A percentile compares a stretch with the other conserved stretches of the same genome.
Evolutionary conservation across 2,797 vertebrate species (phyloP).

Genomic region (Dromococcyx pavoninus): DNA sequence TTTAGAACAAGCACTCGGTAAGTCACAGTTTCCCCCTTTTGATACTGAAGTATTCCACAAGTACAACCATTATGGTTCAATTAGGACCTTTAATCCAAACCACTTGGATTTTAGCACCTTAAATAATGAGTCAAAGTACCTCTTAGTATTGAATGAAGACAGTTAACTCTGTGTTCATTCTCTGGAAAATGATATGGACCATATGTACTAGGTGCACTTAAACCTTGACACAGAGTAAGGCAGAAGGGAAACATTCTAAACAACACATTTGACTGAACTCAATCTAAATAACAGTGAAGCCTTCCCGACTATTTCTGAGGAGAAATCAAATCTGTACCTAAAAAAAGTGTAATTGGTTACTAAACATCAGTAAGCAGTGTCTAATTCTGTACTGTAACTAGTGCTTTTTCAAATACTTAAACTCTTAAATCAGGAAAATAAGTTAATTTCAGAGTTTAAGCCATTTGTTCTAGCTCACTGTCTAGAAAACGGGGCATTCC

Average conservation of each 20-base stretch:
- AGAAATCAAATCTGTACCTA: not conserved
- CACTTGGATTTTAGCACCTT: constrained; percentile 66
- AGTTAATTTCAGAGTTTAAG: not conserved
- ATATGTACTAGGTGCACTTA: not conserved
- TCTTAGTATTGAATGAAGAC: not conserved
- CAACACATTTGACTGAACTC: not conserved
- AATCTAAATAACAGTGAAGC: not conserved
- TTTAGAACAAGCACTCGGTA: constrained; percentile 1
- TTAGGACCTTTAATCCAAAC: constrained; percentile 28
- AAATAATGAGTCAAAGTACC: not conserved
- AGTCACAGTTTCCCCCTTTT: not conserved
- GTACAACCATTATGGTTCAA: constrained; percentile 47
- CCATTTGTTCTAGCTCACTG: not conserved
- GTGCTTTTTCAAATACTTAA: not conserved
- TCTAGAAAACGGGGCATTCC: accelerated
- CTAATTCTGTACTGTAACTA: not conserved
- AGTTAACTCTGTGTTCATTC: not conserved
- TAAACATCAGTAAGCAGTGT: not conserved
- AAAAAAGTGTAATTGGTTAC: not conserved
- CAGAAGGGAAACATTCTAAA: constrained; percentile 10
- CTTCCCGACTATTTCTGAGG: not conserved
- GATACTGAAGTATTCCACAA: not conserved
- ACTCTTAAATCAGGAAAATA: not conserved
- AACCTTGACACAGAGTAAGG: not conserved
- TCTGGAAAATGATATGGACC: not conserved